Evolutionary conservation across 2,888 invertebrate species (phyloP).

Genomic region (Tuta absoluta): DNA sequence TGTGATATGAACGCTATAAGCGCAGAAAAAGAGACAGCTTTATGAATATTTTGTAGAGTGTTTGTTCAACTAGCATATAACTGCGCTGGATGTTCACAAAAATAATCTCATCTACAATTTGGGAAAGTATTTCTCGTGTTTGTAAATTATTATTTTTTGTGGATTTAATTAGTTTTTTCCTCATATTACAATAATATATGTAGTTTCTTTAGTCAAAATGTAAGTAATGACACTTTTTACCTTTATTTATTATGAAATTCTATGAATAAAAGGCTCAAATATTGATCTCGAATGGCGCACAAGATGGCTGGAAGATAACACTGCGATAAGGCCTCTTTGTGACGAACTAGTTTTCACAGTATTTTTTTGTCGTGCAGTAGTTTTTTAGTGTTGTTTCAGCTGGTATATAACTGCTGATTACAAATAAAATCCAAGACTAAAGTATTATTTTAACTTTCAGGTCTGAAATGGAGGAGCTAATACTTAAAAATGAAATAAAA

Average conservation of each 20-base stretch:
- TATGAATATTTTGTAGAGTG: neutral
- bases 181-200: too few species aligned
- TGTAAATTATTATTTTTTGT: neutral
- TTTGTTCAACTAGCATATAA: neutral
- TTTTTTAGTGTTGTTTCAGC: neutral
- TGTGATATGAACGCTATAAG: neutral
- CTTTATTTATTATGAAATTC: neutral
- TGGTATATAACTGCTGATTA: neutral
- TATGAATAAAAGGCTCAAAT: neutral
- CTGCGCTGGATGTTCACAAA: neutral
- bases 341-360: neutral
- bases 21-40: neutral
- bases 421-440: neutral
- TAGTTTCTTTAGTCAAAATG: neutral
- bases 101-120: neutral
- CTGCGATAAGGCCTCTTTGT: constrained; percentile 25
- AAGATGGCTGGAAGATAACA: constrained; percentile 27
- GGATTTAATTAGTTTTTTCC: neutral
- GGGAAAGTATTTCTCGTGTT: neutral
- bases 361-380: neutral
- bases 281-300: constrained; percentile 12
- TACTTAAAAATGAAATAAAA: neutral
- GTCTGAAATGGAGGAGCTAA: neutral
- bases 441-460: neutral
- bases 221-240: neutral